Base-by-base conservation (phyloP, 2,888 invertebrate species). In the Dicycla oo region DNA sequence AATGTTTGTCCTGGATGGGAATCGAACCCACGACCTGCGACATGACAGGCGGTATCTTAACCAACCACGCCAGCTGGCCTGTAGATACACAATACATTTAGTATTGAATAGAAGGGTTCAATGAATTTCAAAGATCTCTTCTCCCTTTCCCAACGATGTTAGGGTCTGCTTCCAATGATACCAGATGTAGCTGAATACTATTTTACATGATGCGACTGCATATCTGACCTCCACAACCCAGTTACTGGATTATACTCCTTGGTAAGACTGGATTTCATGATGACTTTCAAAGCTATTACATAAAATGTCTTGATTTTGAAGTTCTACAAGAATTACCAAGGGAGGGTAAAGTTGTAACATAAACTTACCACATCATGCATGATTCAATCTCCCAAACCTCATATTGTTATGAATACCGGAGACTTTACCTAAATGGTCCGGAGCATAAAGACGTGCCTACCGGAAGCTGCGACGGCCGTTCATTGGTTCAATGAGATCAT, bases 401-500 rank as follows among this genome's bases (percentile, higher is more conserved):
- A 18, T n/a, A 18, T 57, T 82, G 78, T 78, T 80, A 82, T 79
- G 76, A 85, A 78, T 81, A 66, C 80, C 84, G 80, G 77, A 74
- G 82, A 84, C 86, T 78, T 73, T 66, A 73, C 73, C 75, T 86
- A 78, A 81, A 66, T 71, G 49, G 60, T 73, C 34, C 51, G 47
- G 6, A 40, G 56, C 49, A 76, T 80, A 81, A 86, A 83, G 81
- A 87, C 82, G 79, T 56, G 84, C 82, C 78, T 82, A 82, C 86
- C 91, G 93, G 93, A 93, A 88, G 86, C 84, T 76, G 86, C 86
- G 88, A 78, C 87, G 87, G 87, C 78, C 89, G 80, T 86, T 84
- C 87, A 93, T 93, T 93, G 92, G 77, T 78, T 82, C 91, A 93
- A 92, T 92, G 93, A 93, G 92, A 89, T 91, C 90, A 92, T 92